Evolutionary conservation across 92 coral and sea anemone genomes (phyloP), one percentile per base, ranked within the genome.

Genomic region (Umimayanthus chanpuru): DNA sequence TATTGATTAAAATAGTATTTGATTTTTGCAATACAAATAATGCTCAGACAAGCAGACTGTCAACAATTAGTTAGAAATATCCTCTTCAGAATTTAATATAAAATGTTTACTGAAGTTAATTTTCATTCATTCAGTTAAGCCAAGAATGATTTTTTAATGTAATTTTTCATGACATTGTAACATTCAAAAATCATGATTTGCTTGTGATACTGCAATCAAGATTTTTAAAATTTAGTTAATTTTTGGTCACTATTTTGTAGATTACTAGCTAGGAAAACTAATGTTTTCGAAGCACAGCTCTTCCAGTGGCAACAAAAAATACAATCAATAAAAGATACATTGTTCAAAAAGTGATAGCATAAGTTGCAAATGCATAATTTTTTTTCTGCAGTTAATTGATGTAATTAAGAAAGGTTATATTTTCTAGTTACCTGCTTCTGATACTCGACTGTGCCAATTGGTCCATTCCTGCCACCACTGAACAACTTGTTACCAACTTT

Each of bases 391-490:
- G 25, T 4, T 18, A 61, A 18, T 2, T 61, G 25, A 61, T 61
- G 67, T 61, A 14, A 61, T 61, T 61, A 20, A 61, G 6, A 16
- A 56, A 56, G 6, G 67, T 56, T 56, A 8, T 61, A 1, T 61
- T 11, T 61, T 61, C 67, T 61, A 61, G 67, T 18, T 20, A 61
- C 67, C 67, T 61, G 67, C 67, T 61, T 61, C 67, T 61, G 67
- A 61, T 61, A 61, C 67, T 61, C 67, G 6, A 61, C 67, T 61
- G 67, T 61, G 67, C 67, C 67, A 61, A 79, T 86, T 8, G 92
- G 89, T 26, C 92, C 89, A 55, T 79, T 58, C 43, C 89, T 43
- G n/a, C 92, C 92, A 38, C 92, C 89, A 85, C 92, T 89, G 72
- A 85, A 89, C 68, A 76, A 11, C 53, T 85, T 32, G 75, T 89